Evolutionary conservation across 2,113 vertebrate genomes (phyloP).

Genomic region (Lampris incognitus): DNA sequence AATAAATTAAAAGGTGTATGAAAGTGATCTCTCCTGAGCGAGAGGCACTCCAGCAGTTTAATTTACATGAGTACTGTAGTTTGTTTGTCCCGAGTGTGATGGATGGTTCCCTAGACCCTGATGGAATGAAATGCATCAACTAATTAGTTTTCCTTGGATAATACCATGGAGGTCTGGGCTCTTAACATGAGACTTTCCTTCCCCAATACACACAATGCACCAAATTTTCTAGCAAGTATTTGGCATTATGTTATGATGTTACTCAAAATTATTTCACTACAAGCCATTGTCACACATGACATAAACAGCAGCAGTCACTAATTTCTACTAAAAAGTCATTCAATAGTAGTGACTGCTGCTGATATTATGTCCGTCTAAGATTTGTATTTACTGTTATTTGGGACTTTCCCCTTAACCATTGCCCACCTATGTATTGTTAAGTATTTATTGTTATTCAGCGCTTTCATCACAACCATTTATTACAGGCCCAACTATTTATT

Average conservation of each 20-base stretch:
- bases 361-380: too few species aligned
- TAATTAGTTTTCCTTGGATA: slow-evolving; percentile 81
- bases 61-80: slow-evolving; percentile 81
- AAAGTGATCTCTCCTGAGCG: slow-evolving; percentile 66
- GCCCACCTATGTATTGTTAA: too few species aligned
- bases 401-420: too few species aligned
- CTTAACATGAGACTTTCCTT: slow-evolving; percentile 18
- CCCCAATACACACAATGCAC: background rate
- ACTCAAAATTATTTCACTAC: background rate
- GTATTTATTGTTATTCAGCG: too few species aligned
- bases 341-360: background rate
- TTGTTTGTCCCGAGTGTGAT: slow-evolving; percentile 77
- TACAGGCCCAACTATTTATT: too few species aligned
- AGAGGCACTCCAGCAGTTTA: slow-evolving; percentile 63
- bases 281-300: background rate
- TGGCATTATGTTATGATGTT: background rate
- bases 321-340: background rate
- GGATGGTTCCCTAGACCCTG: slow-evolving; percentile 73
- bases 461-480: too few species aligned
- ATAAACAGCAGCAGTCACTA: too few species aligned
- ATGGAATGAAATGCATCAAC: slow-evolving; percentile 82
- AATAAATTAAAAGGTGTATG: slow-evolving; percentile 66
- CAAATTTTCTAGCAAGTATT: slow-evolving; percentile 18
- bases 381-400: too few species aligned
- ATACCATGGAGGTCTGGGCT: slow-evolving; percentile 43